Evolutionary conservation across 92 coral and sea anemone species (phyloP).

Genomic region (Pocillopora meandrina): DNA sequence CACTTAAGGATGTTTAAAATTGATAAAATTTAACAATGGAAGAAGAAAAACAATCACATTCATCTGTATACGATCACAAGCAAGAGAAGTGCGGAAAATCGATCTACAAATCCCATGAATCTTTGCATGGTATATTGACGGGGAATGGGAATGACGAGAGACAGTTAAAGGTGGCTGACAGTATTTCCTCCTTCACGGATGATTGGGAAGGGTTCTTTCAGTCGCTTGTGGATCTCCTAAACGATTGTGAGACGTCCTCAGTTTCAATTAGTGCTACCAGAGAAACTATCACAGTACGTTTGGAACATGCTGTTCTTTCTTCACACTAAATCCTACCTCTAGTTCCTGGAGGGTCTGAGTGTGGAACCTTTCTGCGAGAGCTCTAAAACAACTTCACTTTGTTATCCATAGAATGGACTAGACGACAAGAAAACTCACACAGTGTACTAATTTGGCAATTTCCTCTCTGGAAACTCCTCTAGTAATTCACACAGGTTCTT

Average conservation of each 20-base stretch:
- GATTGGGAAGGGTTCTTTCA: not conserved
- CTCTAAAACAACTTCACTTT: slow-evolving; percentile 23
- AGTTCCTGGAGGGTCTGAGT: slow-evolving; percentile 22
- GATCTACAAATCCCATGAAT: slow-evolving; percentile 27
- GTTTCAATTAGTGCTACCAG: not conserved
- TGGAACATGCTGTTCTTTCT: slow-evolving; percentile 6
- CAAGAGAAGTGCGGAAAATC: slow-evolving; percentile 28
- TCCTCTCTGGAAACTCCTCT: slow-evolving; percentile 47
- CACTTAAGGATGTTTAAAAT: slow-evolving; percentile 26
- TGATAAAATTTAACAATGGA: slow-evolving; percentile 13
- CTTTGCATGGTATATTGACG: not conserved
- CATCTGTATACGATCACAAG: slow-evolving; percentile 5
- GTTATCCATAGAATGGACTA: slow-evolving; percentile 18
- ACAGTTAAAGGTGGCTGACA: slow-evolving; percentile 4
- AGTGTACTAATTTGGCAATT: slow-evolving; percentile 49
- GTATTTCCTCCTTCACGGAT: not conserved
- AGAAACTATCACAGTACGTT: slow-evolving; percentile 5
- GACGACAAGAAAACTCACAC: slow-evolving; percentile 5
- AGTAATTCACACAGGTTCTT: slow-evolving; percentile 28
- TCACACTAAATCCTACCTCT: not conserved
- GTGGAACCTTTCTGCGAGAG: slow-evolving; percentile 22
- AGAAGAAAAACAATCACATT: slow-evolving; percentile 17
- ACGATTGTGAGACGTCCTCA: not conserved
- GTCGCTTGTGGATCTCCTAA: not conserved
- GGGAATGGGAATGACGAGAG: slow-evolving; percentile 1